These are phyloP conservation scores for Charadrius vociferus DNA, from an alignment of 2,113 vertebrate genomes.

Conservation along the genomic window DNA sequence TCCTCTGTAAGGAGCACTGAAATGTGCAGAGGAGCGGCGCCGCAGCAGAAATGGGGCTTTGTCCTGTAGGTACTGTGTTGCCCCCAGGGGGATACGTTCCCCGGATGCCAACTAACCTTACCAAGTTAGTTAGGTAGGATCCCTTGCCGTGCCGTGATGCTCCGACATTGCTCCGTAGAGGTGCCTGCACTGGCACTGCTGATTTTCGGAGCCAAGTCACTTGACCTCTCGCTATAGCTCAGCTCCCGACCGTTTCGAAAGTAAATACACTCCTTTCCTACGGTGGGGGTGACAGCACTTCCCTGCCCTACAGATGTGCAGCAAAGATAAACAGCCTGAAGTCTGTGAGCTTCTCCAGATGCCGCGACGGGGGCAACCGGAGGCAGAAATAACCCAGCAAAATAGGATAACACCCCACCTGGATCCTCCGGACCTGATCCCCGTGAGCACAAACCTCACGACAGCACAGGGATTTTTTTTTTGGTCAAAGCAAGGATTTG, in stretches of 20 bases:
- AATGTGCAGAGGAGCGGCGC: fast-evolving
- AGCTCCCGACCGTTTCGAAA: neutral
- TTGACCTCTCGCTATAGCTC: neutral
- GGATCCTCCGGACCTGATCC: neutral
- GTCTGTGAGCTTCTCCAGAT: neutral
- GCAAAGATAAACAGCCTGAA: neutral
- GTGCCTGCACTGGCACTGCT: neutral
- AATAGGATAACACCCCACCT: neutral
- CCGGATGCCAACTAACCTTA: neutral
- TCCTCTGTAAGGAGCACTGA: neutral
- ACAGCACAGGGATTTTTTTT: neutral
- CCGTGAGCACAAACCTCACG: fast-evolving
- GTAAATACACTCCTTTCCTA: neutral
- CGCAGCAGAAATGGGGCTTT: neutral
- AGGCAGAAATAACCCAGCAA: neutral
- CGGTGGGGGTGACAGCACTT: neutral
- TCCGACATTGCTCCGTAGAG: fast-evolving
- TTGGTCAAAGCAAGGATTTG: neutral
- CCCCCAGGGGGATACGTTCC: fast-evolving
- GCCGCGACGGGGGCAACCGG: fast-evolving
- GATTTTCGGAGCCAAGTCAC: neutral
- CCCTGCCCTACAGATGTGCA: neutral
- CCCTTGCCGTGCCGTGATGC: fast-evolving
- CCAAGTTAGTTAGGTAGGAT: fast-evolving
- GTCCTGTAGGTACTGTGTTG: neutral